Evolutionary conservation across 92 coral and sea anemone species (phyloP).

Genomic region (Desmophyllum pertusum): DNA sequence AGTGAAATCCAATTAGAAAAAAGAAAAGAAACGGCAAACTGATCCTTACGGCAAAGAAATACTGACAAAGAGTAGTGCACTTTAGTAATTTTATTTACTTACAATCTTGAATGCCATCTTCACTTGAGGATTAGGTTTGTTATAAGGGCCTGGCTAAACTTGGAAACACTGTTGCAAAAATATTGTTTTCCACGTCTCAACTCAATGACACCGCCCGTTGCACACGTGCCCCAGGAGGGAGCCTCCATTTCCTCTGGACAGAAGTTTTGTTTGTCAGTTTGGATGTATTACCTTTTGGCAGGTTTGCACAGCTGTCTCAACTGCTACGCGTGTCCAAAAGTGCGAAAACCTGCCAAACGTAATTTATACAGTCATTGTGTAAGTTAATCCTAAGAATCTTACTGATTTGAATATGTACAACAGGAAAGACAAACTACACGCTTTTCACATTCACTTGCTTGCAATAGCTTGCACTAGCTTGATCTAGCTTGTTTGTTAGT

Average conservation of each 20-base stretch:
- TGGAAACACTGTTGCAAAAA: too few relatives aligned
- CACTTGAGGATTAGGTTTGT: too few relatives aligned
- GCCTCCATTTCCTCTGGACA: neutral
- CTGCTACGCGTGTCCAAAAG: neutral
- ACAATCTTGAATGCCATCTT: too few relatives aligned
- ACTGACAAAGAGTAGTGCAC: too few relatives aligned
- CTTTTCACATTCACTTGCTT: conserved; percentile 4
- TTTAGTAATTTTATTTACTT: too few relatives aligned
- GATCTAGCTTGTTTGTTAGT: neutral
- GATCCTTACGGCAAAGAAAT: too few relatives aligned
- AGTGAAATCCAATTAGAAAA: too few relatives aligned
- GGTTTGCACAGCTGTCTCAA: conserved; percentile 12
- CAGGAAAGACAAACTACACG: neutral
- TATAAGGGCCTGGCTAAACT: too few relatives aligned
- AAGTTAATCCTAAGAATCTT: neutral
- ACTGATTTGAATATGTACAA: conserved; percentile 1
- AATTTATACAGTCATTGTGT: neutral
- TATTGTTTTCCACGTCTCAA: too few relatives aligned
- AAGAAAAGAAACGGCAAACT: too few relatives aligned
- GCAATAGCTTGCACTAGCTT: too few relatives aligned
- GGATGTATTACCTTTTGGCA: neutral
- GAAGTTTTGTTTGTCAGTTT: neutral
- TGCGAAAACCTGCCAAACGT: neutral
- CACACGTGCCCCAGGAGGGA: neutral
- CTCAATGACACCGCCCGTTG: neutral